Conservation (phyloP, 2,113 vertebrate genomes). For the Eclectus roratus region DNA sequence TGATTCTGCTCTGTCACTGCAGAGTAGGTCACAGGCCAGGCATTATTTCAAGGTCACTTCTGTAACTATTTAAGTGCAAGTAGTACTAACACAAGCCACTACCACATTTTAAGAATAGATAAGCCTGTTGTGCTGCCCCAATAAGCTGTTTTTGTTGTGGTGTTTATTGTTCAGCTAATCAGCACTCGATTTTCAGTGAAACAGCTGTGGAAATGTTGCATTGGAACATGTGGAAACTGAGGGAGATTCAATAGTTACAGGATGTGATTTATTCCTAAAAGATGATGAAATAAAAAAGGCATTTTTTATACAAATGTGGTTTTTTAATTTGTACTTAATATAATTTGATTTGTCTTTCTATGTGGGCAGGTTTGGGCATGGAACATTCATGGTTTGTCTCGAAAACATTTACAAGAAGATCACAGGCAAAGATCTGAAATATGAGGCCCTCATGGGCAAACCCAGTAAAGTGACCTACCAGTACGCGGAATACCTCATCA, state of each 20-base stretch:
- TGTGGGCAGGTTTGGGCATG: conserved; percentile 82
- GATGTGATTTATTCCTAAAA: background rate
- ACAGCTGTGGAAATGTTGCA: background rate
- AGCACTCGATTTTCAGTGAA: background rate
- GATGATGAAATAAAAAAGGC: background rate
- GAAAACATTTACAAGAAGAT: conserved; percentile 90
- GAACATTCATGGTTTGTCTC: conserved; percentile 88
- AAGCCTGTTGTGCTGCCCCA: background rate
- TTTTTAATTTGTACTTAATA: background rate
- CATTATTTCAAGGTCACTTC: background rate
- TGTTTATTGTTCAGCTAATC: background rate
- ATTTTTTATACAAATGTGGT: background rate
- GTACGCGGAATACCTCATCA: conserved; percentile 84
- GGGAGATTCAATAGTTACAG: background rate
- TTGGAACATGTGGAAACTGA: background rate
- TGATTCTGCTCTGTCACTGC: background rate
- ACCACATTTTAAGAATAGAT: background rate
- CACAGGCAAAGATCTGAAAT: conserved; percentile 84
- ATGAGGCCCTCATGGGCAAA: conserved; percentile 85
- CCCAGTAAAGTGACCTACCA: conserved; percentile 87
- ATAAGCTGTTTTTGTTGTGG: background rate
- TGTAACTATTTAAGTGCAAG: background rate
- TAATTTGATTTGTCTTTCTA: background rate
- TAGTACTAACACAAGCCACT: background rate
- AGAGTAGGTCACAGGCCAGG: background rate